Conservation (phyloP, 2,888 invertebrate species). For the Drosophila austrosaltans region DNA sequence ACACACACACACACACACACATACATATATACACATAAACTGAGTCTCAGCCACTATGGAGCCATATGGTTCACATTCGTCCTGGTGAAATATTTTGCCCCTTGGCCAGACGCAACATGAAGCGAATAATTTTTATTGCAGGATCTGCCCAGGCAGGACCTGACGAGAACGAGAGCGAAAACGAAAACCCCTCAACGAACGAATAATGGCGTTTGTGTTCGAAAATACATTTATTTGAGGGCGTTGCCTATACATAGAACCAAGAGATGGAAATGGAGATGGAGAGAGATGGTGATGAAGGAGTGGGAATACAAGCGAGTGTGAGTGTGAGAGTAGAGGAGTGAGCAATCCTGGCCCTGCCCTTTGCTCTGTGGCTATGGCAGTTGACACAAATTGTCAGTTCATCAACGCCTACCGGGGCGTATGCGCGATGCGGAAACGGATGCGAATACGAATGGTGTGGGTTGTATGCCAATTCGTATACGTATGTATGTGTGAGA, state of each 20-base stretch:
- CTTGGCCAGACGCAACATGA: constrained; percentile 71
- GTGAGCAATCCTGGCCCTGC: constrained; percentile 26
- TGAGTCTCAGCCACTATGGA: constrained; percentile 53
- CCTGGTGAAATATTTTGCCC: constrained; percentile 68
- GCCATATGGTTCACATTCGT: constrained; percentile 72
- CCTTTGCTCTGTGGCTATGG: constrained; percentile 64
- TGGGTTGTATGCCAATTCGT: not conserved
- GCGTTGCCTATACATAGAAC: constrained; percentile 50
- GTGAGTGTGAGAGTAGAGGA: not conserved
- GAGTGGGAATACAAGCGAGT: no score
- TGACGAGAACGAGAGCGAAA: constrained; percentile 40
- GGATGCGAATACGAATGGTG: constrained; percentile 29
- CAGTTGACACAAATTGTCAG: constrained; percentile 81
- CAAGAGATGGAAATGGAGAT: not conserved
- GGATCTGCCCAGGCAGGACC: constrained; percentile 33
- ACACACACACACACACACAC: constrained; percentile 6
- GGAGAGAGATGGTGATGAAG: no score
- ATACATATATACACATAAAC: constrained; percentile 2
- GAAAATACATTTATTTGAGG: constrained; percentile 76
- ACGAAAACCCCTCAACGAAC: constrained; percentile 56
- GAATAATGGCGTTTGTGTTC: constrained; percentile 75
- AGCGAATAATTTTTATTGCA: constrained; percentile 79
- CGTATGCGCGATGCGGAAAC: constrained; percentile 63
- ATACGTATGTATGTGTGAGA: constrained; percentile 1
- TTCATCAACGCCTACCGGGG: constrained; percentile 78